Conservation (phyloP, 2,888 invertebrate species). For the Colostygia pectinataria region DNA sequence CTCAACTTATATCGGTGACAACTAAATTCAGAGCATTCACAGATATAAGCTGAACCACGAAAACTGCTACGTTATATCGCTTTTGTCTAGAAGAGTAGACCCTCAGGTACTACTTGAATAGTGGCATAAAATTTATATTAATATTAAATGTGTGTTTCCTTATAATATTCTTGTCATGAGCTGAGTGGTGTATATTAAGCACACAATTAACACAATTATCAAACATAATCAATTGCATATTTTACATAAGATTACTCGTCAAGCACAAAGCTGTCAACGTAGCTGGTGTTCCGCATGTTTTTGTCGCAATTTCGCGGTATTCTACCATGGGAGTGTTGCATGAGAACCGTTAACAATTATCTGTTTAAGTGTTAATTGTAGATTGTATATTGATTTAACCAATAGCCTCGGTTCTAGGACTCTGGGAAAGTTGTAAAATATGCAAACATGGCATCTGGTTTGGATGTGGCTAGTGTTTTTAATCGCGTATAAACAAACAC, state of each 20-base stretch:
- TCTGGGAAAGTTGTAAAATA: conserved; percentile 6
- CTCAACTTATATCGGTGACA: too few species aligned
- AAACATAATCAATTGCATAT: neutral
- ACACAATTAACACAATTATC: neutral
- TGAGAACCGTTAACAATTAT: conserved; percentile 30
- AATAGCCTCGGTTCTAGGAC: conserved; percentile 10
- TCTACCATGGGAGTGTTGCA: conserved; percentile 24
- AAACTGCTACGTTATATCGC: too few species aligned
- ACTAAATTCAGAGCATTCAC: too few species aligned
- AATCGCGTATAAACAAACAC: too few species aligned
- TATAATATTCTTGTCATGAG: neutral
- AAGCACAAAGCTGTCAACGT: conserved; percentile 3
- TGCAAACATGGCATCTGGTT: too few species aligned
- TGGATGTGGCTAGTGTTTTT: too few species aligned
- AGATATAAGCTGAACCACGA: too few species aligned
- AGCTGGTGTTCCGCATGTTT: conserved; percentile 26
- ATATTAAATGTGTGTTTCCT: neutral
- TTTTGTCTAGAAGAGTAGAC: too few species aligned
- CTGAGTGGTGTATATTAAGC: too few species aligned
- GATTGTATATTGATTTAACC: conserved; percentile 14
- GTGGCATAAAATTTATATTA: too few species aligned
- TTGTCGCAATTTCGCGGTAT: conserved; percentile 26
- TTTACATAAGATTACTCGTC: neutral
- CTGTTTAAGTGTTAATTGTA: conserved; percentile 10
- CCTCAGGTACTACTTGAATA: too few species aligned